These are phyloP conservation scores for Phoeniculus purpureus DNA, from an alignment of 2,797 vertebrate genomes.

Conservation along the genomic window DNA sequence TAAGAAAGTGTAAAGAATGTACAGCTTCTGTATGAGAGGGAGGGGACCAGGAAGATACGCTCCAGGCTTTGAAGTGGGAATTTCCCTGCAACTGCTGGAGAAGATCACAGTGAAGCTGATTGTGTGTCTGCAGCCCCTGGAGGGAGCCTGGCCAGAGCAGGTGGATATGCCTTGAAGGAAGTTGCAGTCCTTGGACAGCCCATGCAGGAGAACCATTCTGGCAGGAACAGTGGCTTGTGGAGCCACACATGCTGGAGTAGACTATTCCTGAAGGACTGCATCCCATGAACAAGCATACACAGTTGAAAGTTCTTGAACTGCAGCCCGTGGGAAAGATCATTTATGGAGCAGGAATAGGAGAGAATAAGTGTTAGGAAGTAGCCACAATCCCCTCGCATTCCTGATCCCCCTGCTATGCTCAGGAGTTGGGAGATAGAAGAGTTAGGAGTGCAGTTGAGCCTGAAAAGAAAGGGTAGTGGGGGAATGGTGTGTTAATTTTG, in stretches of 20 bases:
- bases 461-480: not conserved
- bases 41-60: not conserved
- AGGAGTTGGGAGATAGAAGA: not conserved
- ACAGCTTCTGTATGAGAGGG: not conserved
- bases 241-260: not conserved
- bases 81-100: not conserved
- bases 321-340: not conserved
- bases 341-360: not conserved
- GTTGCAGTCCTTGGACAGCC: not conserved
- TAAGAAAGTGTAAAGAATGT: not conserved
- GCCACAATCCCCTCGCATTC: not conserved
- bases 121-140: not conserved
- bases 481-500: not conserved
- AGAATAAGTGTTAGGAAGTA: not conserved
- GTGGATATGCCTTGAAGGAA: not conserved
- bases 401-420: rapidly evolving
- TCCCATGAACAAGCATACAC: not conserved
- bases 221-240: too few species aligned
- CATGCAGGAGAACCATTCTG: not conserved
- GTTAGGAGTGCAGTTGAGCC: not conserved
- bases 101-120: not conserved
- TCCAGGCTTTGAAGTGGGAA: not conserved
- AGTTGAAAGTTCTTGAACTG: not conserved
- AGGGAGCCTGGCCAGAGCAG: not conserved
- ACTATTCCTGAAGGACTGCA: not conserved